Evolutionary conservation across 2,888 invertebrate species (phyloP).

Genomic region (Mythimna lalbum): DNA sequence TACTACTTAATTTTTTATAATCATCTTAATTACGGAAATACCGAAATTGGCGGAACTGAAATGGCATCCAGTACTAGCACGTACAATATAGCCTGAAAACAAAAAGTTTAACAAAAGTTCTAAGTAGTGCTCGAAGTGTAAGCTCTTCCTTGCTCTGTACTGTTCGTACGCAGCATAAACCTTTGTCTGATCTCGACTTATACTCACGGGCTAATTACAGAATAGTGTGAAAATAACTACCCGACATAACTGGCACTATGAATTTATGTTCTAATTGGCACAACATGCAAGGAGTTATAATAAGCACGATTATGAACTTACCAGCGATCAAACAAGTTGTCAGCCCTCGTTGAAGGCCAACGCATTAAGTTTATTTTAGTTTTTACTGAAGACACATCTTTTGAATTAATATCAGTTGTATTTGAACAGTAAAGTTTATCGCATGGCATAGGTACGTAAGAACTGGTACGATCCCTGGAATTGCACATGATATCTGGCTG

Average conservation of each 20-base stretch:
- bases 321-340: slow-evolving; percentile 46
- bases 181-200: slow-evolving; percentile 1
- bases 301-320: slow-evolving; percentile 29
- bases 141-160: not conserved
- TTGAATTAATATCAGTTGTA: slow-evolving; percentile 49
- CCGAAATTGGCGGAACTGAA: slow-evolving; percentile 49
- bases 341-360: slow-evolving; percentile 34
- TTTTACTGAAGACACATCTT: slow-evolving; percentile 45
- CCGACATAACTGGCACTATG: not conserved
- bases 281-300: slow-evolving; percentile 34
- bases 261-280: slow-evolving; percentile 28
- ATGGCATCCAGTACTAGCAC: slow-evolving; percentile 30
- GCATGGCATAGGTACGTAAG: slow-evolving; percentile 33
- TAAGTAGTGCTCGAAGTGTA: not conserved
- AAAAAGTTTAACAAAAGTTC: slow-evolving; percentile 9
- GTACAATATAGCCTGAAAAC: slow-evolving; percentile 5
- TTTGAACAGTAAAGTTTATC: slow-evolving; percentile 60
- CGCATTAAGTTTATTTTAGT: slow-evolving; percentile 42
- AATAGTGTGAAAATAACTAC: slow-evolving; percentile 14
- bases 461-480: slow-evolving; percentile 58
- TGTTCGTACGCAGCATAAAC: not conserved
- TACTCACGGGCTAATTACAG: not conserved
- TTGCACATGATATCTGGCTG: slow-evolving; percentile 64
- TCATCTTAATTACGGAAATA: slow-evolving; percentile 62
- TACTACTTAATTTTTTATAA: slow-evolving; percentile 66